phyloP scores from a whole-genome alignment of 2,113 vertebrate species.

The Genyomyrus donnyi region DNA sequence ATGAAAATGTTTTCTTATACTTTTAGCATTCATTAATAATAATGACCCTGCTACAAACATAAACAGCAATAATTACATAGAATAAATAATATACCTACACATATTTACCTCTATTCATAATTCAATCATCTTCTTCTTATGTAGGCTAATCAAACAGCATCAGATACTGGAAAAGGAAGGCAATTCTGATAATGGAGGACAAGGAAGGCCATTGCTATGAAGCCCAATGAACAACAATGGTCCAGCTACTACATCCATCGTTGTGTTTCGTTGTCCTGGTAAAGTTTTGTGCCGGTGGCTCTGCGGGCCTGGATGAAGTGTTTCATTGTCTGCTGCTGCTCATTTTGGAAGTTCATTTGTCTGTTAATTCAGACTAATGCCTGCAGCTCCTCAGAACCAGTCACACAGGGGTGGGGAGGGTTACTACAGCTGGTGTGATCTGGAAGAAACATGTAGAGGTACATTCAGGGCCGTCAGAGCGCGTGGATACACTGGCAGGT shows the following conservation, averaged over 20 bases:
- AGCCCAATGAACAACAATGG: background rate
- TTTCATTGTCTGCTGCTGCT: background rate
- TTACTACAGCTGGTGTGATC: background rate
- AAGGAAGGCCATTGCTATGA: background rate
- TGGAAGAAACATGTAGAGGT: background rate
- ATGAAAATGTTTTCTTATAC: background rate
- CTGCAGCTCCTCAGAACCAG: background rate
- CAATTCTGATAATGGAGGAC: background rate
- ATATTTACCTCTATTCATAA: background rate
- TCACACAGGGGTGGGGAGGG: background rate
- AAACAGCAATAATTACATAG: background rate
- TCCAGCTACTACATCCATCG: background rate
- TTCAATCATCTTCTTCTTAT: background rate
- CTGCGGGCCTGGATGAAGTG: background rate
- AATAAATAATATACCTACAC: background rate
- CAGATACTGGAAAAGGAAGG: background rate
- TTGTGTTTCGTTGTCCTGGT: background rate
- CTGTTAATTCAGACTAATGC: background rate
- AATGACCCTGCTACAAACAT: background rate
- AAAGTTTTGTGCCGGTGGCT: background rate
- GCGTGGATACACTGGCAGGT: background rate
- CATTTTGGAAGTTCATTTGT: background rate
- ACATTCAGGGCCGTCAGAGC: background rate
- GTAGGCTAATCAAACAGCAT: background rate
- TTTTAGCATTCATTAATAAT: background rate